Conservation (phyloP, 2,113 vertebrate genomes). For the Tauraco erythrolophus region DNA sequence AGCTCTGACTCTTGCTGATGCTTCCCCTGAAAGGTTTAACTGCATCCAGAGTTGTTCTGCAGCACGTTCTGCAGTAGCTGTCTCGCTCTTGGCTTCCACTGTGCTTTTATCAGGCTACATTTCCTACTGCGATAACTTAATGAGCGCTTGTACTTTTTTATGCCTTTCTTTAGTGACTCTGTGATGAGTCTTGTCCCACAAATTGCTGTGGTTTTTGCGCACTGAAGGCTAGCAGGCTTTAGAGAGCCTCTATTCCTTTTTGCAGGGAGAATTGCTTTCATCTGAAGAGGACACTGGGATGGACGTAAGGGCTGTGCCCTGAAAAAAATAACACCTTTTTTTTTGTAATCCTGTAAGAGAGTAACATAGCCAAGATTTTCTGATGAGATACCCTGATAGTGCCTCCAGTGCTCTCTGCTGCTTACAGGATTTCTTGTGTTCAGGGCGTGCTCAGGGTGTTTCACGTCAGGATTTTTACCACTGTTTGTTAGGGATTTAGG, state of each 20-base stretch:
- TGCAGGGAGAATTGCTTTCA: not conserved
- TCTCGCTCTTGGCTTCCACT: not conserved
- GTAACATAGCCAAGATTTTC: not conserved
- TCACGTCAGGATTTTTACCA: not conserved
- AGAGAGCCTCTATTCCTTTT: not conserved
- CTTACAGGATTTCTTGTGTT: not conserved
- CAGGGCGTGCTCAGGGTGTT: not conserved
- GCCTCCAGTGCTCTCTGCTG: not conserved
- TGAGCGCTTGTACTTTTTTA: not conserved
- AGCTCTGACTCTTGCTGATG: not conserved
- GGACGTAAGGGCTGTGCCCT: not conserved
- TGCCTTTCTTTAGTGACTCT: not conserved
- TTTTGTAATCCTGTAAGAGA: not conserved
- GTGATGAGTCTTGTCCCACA: not conserved
- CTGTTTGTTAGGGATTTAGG: not conserved
- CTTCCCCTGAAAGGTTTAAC: not conserved
- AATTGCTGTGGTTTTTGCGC: not conserved
- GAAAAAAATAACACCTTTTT: not conserved
- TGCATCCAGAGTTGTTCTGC: not conserved
- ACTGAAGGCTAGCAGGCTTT: not conserved
- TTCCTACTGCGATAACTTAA: not conserved
- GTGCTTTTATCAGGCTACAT: not conserved
- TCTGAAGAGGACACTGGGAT: not conserved
- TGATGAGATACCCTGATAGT: accelerated
- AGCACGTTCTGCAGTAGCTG: not conserved